Conservation (phyloP, 2,113 vertebrate species). For the Megaptera novaeangliae region DNA sequence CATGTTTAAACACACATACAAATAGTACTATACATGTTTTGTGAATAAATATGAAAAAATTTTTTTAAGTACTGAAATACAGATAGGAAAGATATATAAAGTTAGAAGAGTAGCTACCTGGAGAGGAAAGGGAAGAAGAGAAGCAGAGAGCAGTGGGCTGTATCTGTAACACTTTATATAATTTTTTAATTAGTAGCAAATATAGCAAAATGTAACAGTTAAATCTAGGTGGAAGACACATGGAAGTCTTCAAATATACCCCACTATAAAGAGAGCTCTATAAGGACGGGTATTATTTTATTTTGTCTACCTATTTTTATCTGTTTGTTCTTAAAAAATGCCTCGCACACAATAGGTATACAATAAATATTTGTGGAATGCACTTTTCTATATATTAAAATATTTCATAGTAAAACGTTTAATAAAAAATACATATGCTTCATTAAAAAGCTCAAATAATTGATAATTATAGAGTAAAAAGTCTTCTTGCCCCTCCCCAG, state of each 20-base stretch:
- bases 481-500: background rate
- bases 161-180: background rate
- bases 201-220: background rate
- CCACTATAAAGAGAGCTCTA: background rate
- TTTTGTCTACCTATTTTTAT: background rate
- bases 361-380: background rate
- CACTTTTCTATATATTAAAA: background rate
- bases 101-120: background rate
- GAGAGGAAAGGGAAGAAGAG: background rate
- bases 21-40: background rate
- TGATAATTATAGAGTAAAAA: background rate
- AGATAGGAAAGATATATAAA: background rate
- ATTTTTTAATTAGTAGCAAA: background rate
- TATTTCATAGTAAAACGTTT: background rate
- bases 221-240: background rate
- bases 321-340: background rate
- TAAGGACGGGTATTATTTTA: background rate
- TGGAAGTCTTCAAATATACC: background rate
- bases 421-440: background rate
- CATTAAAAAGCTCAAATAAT: background rate
- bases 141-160: background rate
- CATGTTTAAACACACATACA: background rate
- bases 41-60: background rate
- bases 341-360: background rate
- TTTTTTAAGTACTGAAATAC: background rate